Conservation (phyloP, 2,888 invertebrate genomes). For the Nemotelus nigrinus region DNA sequence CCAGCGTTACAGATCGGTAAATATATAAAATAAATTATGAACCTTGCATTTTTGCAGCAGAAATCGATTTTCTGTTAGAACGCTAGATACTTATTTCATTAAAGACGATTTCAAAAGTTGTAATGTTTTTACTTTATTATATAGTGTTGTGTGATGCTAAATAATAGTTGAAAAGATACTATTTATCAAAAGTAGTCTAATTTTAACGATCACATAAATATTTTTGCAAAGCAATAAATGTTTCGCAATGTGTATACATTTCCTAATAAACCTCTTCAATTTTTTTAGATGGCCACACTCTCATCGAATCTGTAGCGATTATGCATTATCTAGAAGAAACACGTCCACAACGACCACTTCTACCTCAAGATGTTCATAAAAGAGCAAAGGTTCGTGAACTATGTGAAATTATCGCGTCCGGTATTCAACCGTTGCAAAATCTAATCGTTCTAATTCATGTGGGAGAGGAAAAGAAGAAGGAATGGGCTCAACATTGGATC, state of each 20-base stretch:
- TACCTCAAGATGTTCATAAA: conserved; percentile 89
- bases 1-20: conserved; percentile 87
- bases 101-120: too few species aligned
- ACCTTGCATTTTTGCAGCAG: too few species aligned
- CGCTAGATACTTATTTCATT: too few species aligned
- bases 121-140: too few species aligned
- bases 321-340: conserved; percentile 97
- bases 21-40: too few species aligned
- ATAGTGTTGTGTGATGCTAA: too few species aligned
- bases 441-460: conserved; percentile 86
- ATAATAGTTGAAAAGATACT: too few species aligned
- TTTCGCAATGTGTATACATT: too few species aligned
- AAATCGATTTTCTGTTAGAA: too few species aligned
- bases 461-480: conserved; percentile 87
- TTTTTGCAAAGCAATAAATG: too few species aligned
- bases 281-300: conserved; percentile 73
- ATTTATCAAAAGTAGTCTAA: too few species aligned
- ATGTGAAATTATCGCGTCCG: conserved; percentile 91
- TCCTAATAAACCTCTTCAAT: neutral
- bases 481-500: conserved; percentile 96
- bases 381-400: conserved; percentile 93
- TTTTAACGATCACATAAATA: too few species aligned
- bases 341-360: conserved; percentile 82
- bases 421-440: conserved; percentile 97
- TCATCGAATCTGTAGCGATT: conserved; percentile 83